phyloP scores from a whole-genome alignment of 1,140 invertebrate species.

The Caenorhabditis brenneri region DNA sequence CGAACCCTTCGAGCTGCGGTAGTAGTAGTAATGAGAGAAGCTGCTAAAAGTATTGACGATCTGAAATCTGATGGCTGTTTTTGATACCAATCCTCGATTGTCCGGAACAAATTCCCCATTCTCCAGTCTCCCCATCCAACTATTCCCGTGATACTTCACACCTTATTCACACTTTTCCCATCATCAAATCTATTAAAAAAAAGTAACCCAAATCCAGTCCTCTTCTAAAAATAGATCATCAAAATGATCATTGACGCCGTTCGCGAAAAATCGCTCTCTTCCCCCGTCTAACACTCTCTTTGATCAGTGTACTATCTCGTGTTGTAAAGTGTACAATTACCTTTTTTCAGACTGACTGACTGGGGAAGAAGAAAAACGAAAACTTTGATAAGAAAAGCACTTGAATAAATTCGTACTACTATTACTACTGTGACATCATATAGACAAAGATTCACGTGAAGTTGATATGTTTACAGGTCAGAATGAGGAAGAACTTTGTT shows the following conservation, averaged over 20 bases:
- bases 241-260: constrained; percentile 23
- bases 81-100: no score
- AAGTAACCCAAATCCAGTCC: neutral
- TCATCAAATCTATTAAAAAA: neutral
- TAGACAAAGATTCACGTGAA: neutral
- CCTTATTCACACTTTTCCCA: neutral
- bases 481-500: neutral
- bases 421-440: neutral
- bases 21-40: no score
- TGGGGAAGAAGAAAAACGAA: neutral
- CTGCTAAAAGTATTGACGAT: no score
- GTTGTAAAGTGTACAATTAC: neutral
- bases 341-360: neutral
- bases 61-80: no score
- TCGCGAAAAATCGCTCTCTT: neutral
- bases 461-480: neutral
- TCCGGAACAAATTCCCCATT: no score
- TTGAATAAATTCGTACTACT: neutral
- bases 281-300: neutral
- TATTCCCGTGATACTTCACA: neutral
- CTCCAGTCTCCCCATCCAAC: no score
- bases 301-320: neutral
- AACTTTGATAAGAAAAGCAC: neutral
- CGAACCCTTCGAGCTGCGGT: no score
- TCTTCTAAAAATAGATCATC: neutral